These are phyloP conservation scores for Luehdorfia chinensis DNA, from an alignment of 1,140 invertebrate genomes.

Conservation along the genomic window DNA sequence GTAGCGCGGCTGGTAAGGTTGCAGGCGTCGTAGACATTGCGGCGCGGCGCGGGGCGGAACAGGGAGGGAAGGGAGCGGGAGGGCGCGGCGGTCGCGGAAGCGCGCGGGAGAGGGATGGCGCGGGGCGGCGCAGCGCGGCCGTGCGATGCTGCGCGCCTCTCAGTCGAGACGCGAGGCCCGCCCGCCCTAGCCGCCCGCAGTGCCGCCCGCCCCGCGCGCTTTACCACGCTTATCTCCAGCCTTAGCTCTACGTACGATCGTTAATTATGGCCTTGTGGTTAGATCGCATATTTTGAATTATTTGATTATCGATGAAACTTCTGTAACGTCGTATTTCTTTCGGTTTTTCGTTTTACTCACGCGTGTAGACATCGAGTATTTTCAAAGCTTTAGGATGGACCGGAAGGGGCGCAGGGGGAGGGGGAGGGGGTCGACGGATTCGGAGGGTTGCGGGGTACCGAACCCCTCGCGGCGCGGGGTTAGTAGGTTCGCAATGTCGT, in stretches of 20 bases:
- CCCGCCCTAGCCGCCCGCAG: conserved; percentile 64
- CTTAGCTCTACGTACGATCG: conserved; percentile 27
- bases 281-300: conserved; percentile 20
- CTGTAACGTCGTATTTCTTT: conserved; percentile 26
- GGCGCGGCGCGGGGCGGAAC: conserved; percentile 45
- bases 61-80: background rate
- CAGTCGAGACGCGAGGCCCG: conserved; percentile 73
- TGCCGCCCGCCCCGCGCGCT: conserved; percentile 55
- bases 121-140: conserved; percentile 49
- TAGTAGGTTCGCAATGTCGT: conserved; percentile 74
- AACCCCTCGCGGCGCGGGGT: conserved; percentile 68
- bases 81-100: conserved; percentile 25
- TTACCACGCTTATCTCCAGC: conserved; percentile 34
- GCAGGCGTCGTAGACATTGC: conserved; percentile 63
- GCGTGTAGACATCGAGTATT: conserved; percentile 64
- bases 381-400: conserved; percentile 72
- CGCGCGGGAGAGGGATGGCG: conserved; percentile 24
- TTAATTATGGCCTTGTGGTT: conserved; percentile 29
- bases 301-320: conserved; percentile 21
- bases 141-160: conserved; percentile 75
- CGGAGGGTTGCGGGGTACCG: conserved; percentile 69
- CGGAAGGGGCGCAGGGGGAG: conserved; percentile 62
- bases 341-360: conserved; percentile 41
- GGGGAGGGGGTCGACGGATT: conserved; percentile 36
- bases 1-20: conserved; percentile 30